A percentile compares a stretch with the other conserved stretches of the same genome.
Conservation (phyloP, 2,113 vertebrate genomes). For the Chamaetylas fuelleborni region DNA sequence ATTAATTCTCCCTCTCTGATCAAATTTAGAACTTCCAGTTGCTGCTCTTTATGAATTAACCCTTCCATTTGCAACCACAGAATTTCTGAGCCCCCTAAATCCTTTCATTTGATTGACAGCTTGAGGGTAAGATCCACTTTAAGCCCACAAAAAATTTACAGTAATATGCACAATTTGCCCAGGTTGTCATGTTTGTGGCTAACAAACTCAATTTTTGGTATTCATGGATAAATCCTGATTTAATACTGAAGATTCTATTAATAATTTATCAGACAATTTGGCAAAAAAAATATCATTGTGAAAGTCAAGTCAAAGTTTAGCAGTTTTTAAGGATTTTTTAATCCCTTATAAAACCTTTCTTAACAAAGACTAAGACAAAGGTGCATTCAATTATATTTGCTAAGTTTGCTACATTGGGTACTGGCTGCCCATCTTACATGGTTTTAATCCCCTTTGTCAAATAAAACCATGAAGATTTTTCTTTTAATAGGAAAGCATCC, state of each 20-base stretch:
- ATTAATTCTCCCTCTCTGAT: neutral
- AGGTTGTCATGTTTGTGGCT: neutral
- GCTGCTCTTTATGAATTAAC: neutral
- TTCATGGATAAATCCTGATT: neutral
- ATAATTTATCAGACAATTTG: neutral
- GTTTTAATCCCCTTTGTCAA: neutral
- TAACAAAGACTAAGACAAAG: neutral
- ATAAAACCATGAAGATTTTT: neutral
- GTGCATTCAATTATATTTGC: neutral
- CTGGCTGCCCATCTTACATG: neutral
- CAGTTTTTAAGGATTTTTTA: neutral
- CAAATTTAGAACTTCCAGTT: neutral
- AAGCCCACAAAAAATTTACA: neutral
- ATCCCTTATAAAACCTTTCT: neutral
- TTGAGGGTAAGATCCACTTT: neutral
- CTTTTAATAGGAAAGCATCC: neutral
- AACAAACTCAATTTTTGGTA: neutral
- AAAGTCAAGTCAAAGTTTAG: neutral
- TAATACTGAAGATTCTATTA: neutral
- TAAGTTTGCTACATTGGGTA: neutral
- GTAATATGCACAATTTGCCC: neutral
- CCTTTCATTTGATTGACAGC: neutral
- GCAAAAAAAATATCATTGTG: neutral
- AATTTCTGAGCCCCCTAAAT: neutral
- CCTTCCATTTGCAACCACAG: neutral